Base-by-base conservation (phyloP, 2,113 vertebrate species). In the Mormyrus iriodes region DNA sequence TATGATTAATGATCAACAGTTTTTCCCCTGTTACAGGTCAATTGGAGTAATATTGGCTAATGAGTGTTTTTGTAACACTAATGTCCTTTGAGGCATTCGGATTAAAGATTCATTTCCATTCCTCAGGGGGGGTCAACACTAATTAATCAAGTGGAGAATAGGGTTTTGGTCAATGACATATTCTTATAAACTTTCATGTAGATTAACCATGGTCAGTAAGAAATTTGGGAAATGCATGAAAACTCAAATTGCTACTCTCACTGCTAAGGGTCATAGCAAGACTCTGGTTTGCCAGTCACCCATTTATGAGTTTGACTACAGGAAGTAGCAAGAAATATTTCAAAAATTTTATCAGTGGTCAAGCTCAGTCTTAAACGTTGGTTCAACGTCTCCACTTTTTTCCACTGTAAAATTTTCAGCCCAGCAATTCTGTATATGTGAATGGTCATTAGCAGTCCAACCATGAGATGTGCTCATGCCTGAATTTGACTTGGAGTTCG, bases 1-100 rank as follows among this genome's bases (percentile, higher is more conserved):
- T 86, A 84, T 88, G 85, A 86, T 86, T 82, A 83, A 88, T 86
- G 85, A 83, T 88, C 88, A 82, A 82, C 48, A 88, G 73, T 88
- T 73, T 82, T 79, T 39, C 88, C 49, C 73, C 65, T 73, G 88
- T 88, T 88, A 88, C 88, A 83, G 73, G 88, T 79, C 88, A 82
- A 73, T 27, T 52, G 73, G 65, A 76, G 73, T 76, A 82, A 79
- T 88, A 88, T 88, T 79, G 49, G 65, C 48, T 79, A 88, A 88
- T 88, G 69, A 88, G 49, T 83, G 73, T 83, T 88, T 53, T 88
- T 52, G 85, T 86, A 86, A 55, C 85, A 86, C 48, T 86, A 53
- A 86, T 86, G 85, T 73, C 73, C 65, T 88, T 44, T 82, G 76
- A 82, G 73, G 73, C 49, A 82, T 82, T 82, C 73, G 39, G 88